phyloP scores from a whole-genome alignment of 2,888 invertebrate species.

The Trichogramma evanescens region DNA sequence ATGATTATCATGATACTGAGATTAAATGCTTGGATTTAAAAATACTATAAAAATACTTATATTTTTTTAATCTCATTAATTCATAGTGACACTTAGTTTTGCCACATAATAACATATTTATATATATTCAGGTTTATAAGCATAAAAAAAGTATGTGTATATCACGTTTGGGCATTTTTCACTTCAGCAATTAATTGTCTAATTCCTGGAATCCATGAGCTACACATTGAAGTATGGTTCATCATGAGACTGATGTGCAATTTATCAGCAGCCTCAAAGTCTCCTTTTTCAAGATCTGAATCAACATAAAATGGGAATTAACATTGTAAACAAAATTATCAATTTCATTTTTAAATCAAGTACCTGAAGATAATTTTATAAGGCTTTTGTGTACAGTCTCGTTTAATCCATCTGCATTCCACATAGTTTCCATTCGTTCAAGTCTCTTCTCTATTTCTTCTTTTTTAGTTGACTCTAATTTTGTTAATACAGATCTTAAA shows the following conservation, averaged over 20 bases:
- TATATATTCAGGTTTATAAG: neutral
- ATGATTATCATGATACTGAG: too few species aligned
- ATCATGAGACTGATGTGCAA: constrained; percentile 57
- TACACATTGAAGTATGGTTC: constrained; percentile 54
- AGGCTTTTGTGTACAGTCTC: constrained; percentile 49
- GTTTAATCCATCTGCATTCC: constrained; percentile 54
- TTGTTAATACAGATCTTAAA: constrained; percentile 28
- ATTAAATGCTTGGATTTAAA: too few species aligned
- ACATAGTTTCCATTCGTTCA: constrained; percentile 53
- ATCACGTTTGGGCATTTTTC: constrained; percentile 26
- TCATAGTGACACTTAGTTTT: too few species aligned
- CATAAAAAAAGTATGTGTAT: constrained; percentile 1
- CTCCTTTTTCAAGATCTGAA: constrained; percentile 51
- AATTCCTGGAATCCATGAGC: constrained; percentile 58
- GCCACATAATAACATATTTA: too few species aligned
- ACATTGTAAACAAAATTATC: neutral
- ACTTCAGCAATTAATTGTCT: constrained; percentile 52
- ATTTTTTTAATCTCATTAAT: too few species aligned
- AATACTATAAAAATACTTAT: too few species aligned
- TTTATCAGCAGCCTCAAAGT: constrained; percentile 52
- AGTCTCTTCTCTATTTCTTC: constrained; percentile 52
- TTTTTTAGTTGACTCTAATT: constrained; percentile 25
- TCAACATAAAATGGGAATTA: constrained; percentile 23
- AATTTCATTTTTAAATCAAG: neutral
- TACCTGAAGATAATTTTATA: constrained; percentile 54